Evolutionary conservation across 2,888 invertebrate species (phyloP), one percentile per base, ranked within the genome.

Genomic region (Auanema freiburgensis): DNA sequence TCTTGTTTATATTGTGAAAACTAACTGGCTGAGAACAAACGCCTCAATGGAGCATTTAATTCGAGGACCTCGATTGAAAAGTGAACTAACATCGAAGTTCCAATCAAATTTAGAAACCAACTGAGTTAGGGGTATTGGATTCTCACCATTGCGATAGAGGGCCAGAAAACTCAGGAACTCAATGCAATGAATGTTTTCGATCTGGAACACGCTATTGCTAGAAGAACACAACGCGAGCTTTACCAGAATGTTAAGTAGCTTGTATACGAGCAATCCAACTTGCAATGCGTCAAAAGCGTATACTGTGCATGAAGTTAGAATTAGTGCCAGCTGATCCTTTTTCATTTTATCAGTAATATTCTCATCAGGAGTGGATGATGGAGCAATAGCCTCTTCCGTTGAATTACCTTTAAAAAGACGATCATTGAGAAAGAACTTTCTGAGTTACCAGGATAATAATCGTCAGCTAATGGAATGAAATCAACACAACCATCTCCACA

Each of bases 101-200:
- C 60, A 60, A n/a, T 60, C 49, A 57, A 65, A 49, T 5, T 25
- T 44, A 18, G 50, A 16, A 23, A 41, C 51, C 23, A 66, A 50
- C 25, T 66, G 55, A 21, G 14, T 16, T 10, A 66, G 6, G 10
- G 46, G 16, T n/a, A 59, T 42, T 6, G 62, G 59, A 42, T 43
- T 12, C 10, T 66, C 66, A 33, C 66, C 63, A 14, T 18, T 41
- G 12, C 63, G 54, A n/a, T 59, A 40, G 44, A 56, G 59, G n/a
- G 62, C 58, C 14, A 66, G 59, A 50, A 66, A 66, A 8, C 62
- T 55, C 16, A 66, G 54, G 51, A 59, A 63, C 16, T 16, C 16
- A 46, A 46, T 18, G 46, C 46, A 46, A 10, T 21, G 46, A 46
- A 16, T 46, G 3, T 46, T 16, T 46, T 46, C 46, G 46, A 16